Evolutionary conservation across 2,113 vertebrate genomes (phyloP).

Genomic region (Dinomys branickii): DNA sequence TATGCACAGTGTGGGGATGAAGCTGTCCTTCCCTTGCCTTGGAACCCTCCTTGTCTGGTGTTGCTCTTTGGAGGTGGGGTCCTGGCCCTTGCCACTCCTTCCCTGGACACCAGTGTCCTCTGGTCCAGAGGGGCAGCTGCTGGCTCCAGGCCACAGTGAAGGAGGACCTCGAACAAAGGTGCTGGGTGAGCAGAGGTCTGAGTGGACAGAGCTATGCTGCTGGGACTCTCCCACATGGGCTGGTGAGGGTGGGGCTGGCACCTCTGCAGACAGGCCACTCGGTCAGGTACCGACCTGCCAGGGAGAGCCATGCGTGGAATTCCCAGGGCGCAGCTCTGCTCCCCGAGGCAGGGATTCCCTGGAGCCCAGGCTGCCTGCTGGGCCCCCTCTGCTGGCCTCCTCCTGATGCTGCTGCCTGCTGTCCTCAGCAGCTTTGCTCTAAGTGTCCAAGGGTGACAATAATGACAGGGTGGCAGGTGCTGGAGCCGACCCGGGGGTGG

Average conservation of each 20-base stretch:
- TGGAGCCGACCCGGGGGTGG: neutral
- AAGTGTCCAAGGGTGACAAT: neutral
- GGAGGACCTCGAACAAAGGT: neutral
- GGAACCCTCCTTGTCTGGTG: neutral
- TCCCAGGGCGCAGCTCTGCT: neutral
- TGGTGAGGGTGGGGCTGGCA: fast-evolving
- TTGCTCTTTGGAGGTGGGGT: neutral
- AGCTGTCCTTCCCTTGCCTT: too few species aligned
- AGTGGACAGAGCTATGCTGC: fast-evolving
- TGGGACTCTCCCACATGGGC: neutral
- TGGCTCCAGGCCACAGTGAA: neutral
- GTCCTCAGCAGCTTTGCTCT: neutral
- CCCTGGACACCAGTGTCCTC: neutral
- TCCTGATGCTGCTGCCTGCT: neutral
- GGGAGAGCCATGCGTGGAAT: neutral
- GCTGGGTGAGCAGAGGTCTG: neutral
- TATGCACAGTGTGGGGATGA: fast-evolving
- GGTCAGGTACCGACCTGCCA: fast-evolving
- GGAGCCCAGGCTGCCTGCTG: neutral
- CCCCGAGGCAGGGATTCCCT: neutral
- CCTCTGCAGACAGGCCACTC: neutral
- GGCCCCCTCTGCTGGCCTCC: neutral
- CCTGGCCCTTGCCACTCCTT: too few species aligned
- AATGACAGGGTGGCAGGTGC: neutral
- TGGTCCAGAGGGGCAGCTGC: neutral